These are phyloP conservation scores for Enteromius radiatus DNA, from an alignment of 2,797 vertebrate species.

Conservation along the genomic window DNA sequence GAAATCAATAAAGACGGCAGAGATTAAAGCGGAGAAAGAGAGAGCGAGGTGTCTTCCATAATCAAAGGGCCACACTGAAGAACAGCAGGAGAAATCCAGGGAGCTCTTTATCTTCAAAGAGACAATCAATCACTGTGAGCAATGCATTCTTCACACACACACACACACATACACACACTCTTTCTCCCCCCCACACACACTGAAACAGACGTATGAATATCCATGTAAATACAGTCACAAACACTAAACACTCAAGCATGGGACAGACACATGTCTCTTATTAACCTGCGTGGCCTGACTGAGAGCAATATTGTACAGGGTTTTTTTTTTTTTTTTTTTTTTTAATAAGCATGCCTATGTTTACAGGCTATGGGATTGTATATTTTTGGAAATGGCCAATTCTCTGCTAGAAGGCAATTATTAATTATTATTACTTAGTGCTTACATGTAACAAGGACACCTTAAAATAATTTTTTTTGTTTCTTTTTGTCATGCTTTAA, in stretches of 20 bases:
- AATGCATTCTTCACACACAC: constrained; percentile 10
- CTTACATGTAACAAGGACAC: too few relatives aligned
- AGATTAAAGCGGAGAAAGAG: constrained; percentile 27
- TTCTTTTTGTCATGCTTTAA: too few relatives aligned
- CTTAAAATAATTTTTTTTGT: too few relatives aligned
- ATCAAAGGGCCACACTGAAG: constrained; percentile 45
- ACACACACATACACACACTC: not conserved
- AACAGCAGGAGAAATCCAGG: constrained; percentile 38
- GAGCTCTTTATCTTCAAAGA: constrained; percentile 52
- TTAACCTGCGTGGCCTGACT: too few relatives aligned
- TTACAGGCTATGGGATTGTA: not conserved
- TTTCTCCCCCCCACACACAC: not conserved
- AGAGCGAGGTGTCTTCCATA: constrained; percentile 26
- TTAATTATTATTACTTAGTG: not conserved
- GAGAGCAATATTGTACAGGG: not conserved
- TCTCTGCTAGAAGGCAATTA: not conserved
- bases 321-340: not conserved
- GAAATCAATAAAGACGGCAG: constrained; percentile 10
- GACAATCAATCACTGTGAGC: constrained; percentile 39
- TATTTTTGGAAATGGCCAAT: not conserved
- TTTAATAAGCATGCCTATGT: not conserved
- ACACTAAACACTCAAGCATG: not conserved
- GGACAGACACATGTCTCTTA: not conserved
- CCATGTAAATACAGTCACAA: not conserved
- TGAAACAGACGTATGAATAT: not conserved